Evolutionary conservation across 2,113 vertebrate genomes (phyloP).

Genomic region (Suricata suricatta): DNA sequence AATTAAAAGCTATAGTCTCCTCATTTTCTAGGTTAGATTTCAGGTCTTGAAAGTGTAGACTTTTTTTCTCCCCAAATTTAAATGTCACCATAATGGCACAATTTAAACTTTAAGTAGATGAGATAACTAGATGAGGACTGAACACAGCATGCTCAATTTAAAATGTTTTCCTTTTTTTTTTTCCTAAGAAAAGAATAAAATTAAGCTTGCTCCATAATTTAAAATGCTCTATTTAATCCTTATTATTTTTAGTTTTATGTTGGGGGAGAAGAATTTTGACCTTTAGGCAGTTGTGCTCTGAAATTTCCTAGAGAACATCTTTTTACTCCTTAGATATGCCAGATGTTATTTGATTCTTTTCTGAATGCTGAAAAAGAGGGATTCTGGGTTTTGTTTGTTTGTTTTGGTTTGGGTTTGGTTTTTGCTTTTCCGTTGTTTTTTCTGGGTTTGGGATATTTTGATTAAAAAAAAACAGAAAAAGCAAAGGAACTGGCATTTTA

Average conservation of each 20-base stretch:
- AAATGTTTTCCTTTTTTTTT: not conserved
- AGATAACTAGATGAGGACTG: not conserved
- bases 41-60: not conserved
- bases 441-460: not conserved
- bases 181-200: not conserved
- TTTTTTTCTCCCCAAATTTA: not conserved
- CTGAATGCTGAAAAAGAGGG: not conserved
- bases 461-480: not conserved
- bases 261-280: not conserved
- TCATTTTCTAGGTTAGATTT: conserved; percentile 16
- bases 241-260: not conserved
- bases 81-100: not conserved
- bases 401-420: too few species aligned
- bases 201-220: not conserved
- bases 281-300: not conserved
- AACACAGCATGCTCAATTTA: conserved; percentile 14
- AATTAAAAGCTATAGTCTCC: not conserved
- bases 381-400: too few species aligned
- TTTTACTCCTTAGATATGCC: not conserved
- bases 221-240: not conserved
- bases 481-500: conserved; percentile 46
- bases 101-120: conserved; percentile 49
- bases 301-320: not conserved
- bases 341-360: not conserved
- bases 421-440: not conserved